Evolutionary conservation across 2,113 vertebrate species (phyloP).

Genomic region (Meles meles): DNA sequence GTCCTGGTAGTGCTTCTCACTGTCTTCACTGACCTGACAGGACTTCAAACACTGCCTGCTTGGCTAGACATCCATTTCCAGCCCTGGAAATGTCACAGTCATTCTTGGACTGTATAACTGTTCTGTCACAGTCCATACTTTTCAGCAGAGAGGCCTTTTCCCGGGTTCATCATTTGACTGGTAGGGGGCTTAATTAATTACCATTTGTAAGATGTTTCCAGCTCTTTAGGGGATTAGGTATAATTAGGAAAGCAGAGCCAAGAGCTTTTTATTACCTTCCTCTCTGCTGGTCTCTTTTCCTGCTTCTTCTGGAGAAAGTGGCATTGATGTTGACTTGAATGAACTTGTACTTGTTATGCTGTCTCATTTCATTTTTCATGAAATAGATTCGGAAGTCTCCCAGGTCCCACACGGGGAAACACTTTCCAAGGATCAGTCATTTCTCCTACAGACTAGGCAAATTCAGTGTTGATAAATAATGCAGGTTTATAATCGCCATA

Average conservation of each 20-base stretch:
- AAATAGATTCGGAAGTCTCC: constrained; percentile 33
- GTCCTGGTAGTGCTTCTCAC: background rate
- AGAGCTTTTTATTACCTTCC: constrained; percentile 30
- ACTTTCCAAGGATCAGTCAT: constrained; percentile 6
- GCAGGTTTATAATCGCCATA: background rate
- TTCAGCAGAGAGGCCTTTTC: background rate
- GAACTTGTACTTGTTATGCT: constrained; percentile 17
- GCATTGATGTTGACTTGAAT: constrained; percentile 33
- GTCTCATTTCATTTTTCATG: constrained; percentile 44
- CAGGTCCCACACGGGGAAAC: background rate
- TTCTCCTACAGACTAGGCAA: constrained; percentile 22
- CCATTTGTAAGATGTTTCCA: constrained; percentile 47
- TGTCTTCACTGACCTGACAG: background rate
- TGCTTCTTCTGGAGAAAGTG: constrained; percentile 33
- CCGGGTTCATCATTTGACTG: background rate
- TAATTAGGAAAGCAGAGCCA: constrained; percentile 61
- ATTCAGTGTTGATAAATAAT: constrained; percentile 48
- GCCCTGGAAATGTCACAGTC: too few species aligned
- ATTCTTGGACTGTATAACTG: background rate
- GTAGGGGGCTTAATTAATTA: constrained; percentile 64
- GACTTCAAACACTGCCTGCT: background rate
- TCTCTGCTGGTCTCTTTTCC: constrained; percentile 54
- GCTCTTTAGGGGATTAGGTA: constrained; percentile 40
- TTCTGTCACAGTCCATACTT: background rate
- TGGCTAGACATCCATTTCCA: background rate